These are phyloP conservation scores for Eremophila alpestris DNA, from an alignment of 2,797 vertebrate genomes.

Conservation along the genomic window DNA sequence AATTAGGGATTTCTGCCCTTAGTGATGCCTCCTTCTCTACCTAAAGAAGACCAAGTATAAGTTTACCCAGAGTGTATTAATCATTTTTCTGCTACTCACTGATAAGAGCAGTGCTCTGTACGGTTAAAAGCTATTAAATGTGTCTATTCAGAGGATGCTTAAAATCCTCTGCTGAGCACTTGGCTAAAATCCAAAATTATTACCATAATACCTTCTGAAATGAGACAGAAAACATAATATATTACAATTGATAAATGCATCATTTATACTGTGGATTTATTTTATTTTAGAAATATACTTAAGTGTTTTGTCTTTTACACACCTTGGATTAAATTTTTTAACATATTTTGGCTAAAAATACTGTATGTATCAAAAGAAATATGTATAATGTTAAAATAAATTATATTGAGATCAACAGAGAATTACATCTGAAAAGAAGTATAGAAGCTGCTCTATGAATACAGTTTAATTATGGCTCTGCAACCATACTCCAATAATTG, in stretches of 20 bases:
- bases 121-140: slow-evolving; percentile 73
- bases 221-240: slow-evolving; percentile 74
- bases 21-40: slow-evolving; percentile 64
- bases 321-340: slow-evolving; percentile 12
- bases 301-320: slow-evolving; percentile 45
- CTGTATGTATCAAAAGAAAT: background rate
- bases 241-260: slow-evolving; percentile 74
- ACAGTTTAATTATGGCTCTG: background rate
- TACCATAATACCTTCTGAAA: slow-evolving; percentile 78
- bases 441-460: background rate
- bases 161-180: slow-evolving; percentile 70
- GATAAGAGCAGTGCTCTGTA: slow-evolving; percentile 71
- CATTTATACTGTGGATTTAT: slow-evolving; percentile 41
- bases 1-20: slow-evolving; percentile 74
- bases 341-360: background rate
- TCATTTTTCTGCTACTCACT: slow-evolving; percentile 71
- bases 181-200: slow-evolving; percentile 79
- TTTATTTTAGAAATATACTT: slow-evolving; percentile 70
- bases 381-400: background rate
- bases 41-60: slow-evolving; percentile 69
- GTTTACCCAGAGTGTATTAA: slow-evolving; percentile 76
- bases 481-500: background rate
- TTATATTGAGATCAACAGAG: background rate
- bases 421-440: background rate
- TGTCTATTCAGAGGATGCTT: slow-evolving; percentile 70